These are phyloP conservation scores for Hoplostethus atlanticus DNA, from an alignment of 2,797 vertebrate genomes.

Conservation along the genomic window DNA sequence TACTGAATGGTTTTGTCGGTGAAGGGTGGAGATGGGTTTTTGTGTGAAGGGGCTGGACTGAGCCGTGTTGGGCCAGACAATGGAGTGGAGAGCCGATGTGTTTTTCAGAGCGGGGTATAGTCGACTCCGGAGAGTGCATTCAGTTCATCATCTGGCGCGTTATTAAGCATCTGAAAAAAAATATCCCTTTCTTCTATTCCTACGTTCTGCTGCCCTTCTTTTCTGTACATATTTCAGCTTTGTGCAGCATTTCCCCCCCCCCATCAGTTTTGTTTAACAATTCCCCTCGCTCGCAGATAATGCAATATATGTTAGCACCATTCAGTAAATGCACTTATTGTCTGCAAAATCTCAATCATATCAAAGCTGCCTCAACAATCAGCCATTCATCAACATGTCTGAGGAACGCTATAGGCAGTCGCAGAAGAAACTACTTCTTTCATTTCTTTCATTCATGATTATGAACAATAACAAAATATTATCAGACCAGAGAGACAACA, in stretches of 20 bases:
- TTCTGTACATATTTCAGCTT: slow-evolving; percentile 55
- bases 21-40: slow-evolving; percentile 72
- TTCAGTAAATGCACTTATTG: slow-evolving; percentile 43
- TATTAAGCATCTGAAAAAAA: slow-evolving; percentile 56
- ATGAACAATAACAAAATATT: slow-evolving; percentile 49
- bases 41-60: slow-evolving; percentile 64
- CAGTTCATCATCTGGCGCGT: slow-evolving; percentile 74
- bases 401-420: slow-evolving; percentile 16
- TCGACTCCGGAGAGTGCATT: slow-evolving; percentile 73
- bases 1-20: slow-evolving; percentile 73
- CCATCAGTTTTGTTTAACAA: slow-evolving; percentile 36
- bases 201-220: slow-evolving; percentile 42
- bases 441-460: slow-evolving; percentile 26
- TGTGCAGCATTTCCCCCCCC: slow-evolving; percentile 60
- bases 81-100: slow-evolving; percentile 63
- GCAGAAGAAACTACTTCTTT: slow-evolving; percentile 55
- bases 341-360: slow-evolving; percentile 45
- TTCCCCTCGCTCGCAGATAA: slow-evolving; percentile 12
- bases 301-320: slow-evolving; percentile 15
- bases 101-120: background rate
- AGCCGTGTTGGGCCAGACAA: slow-evolving; percentile 71
- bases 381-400: slow-evolving; percentile 50
- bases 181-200: slow-evolving; percentile 65
- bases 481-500: slow-evolving; percentile 27
- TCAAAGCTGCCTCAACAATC: slow-evolving; percentile 41